phyloP scores from a whole-genome alignment of 2,113 vertebrate species.

The Serinus canaria region DNA sequence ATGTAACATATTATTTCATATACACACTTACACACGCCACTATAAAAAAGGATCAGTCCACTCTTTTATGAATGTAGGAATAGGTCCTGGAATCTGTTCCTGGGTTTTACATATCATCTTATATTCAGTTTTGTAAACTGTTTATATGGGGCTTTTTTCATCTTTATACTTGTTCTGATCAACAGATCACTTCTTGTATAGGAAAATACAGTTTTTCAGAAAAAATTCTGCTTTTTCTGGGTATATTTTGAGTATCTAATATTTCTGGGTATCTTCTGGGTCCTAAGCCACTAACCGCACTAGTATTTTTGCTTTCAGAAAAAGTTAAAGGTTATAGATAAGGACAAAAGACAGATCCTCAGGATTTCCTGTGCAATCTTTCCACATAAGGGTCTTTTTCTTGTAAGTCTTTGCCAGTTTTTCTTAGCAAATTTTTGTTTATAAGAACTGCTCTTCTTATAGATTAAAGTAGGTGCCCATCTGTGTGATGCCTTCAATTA shows the following conservation, averaged over 20 bases:
- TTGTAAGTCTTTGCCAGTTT: neutral
- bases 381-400: neutral
- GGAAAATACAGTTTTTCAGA: neutral
- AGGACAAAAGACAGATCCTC: neutral
- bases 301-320: neutral
- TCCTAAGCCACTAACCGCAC: neutral
- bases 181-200: neutral
- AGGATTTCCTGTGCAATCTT: neutral
- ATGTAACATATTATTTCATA: neutral
- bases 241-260: neutral
- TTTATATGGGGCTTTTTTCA: neutral
- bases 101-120: neutral
- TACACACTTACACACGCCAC: accelerated
- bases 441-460: neutral
- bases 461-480: neutral
- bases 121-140: neutral
- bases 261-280: neutral
- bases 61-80: neutral
- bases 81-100: neutral
- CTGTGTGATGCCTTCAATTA: neutral
- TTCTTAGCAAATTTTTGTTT: neutral
- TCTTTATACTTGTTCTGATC: neutral
- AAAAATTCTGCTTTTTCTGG: neutral
- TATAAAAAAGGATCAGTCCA: neutral
- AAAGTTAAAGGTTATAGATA: neutral